These are phyloP conservation scores for Ctenoplectra terminalis DNA, from an alignment of 1,140 invertebrate genomes.

Conservation along the genomic window DNA sequence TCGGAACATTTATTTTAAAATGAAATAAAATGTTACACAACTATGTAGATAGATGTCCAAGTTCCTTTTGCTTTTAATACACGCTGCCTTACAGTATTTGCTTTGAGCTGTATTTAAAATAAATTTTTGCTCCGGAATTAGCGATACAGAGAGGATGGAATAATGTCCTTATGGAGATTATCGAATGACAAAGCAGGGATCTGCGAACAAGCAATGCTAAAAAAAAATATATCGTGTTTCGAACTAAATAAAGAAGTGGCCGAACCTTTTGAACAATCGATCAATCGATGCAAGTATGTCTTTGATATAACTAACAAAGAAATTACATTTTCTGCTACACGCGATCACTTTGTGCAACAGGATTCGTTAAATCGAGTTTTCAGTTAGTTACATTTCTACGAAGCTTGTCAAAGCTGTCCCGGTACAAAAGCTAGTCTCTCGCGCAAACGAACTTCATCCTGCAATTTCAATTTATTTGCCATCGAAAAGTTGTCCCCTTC, in stretches of 20 bases:
- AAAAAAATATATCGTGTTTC: background rate
- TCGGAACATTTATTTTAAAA: no score
- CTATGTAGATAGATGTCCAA: no score
- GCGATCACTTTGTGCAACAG: background rate
- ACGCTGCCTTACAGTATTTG: no score
- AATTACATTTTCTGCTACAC: background rate
- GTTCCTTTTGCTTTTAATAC: no score
- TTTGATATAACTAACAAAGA: conserved; percentile 8
- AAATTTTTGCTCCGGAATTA: background rate
- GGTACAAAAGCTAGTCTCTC: background rate
- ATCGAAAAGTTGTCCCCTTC: background rate
- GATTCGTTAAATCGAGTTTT: conserved; percentile 7
- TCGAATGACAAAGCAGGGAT: background rate
- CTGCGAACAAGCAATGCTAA: background rate
- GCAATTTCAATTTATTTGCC: background rate
- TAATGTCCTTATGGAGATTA: no score
- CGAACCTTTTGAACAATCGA: background rate
- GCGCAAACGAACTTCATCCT: background rate
- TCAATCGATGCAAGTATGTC: background rate
- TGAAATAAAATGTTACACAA: no score
- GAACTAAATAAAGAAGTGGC: conserved; percentile 3
- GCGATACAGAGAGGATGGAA: no score
- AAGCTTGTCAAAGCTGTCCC: background rate
- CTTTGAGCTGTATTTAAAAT: background rate
- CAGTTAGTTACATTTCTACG: background rate